These are phyloP conservation scores for Myotis myotis DNA, from an alignment of 2,797 vertebrate species.

Conservation along the genomic window DNA sequence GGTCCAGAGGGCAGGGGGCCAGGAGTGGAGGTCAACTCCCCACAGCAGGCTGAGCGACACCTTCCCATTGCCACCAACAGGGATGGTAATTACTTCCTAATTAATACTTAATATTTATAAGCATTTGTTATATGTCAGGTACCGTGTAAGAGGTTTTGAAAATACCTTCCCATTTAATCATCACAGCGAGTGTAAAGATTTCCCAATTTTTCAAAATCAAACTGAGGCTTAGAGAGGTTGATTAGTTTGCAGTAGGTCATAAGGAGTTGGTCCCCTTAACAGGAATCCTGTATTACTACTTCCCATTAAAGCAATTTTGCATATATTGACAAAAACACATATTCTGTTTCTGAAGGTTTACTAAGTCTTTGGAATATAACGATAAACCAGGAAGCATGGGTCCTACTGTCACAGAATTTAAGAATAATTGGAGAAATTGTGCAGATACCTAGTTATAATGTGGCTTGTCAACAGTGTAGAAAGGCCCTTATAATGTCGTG, in stretches of 20 bases:
- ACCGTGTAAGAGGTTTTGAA: neutral
- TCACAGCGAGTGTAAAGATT: neutral
- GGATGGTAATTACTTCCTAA: neutral
- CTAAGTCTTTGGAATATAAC: neutral
- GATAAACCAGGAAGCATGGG: neutral
- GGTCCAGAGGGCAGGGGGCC: neutral
- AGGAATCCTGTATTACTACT: neutral
- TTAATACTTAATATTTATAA: neutral
- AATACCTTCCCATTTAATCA: neutral
- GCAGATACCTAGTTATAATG: neutral
- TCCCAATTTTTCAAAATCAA: conserved; percentile 13
- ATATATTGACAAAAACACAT: neutral
- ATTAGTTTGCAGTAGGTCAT: neutral
- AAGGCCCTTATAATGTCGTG: neutral
- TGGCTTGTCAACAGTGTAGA: neutral
- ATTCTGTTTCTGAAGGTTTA: neutral
- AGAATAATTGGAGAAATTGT: neutral
- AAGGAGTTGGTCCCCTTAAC: neutral
- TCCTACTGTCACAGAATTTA: neutral
- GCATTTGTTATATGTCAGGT: neutral
- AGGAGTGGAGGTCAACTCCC: neutral
- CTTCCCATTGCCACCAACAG: neutral
- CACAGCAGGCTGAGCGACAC: neutral
- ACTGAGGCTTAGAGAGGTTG: neutral
- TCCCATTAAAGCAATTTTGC: neutral